Evolutionary conservation across 2,113 vertebrate species (phyloP).

Genomic region (Daboia siamensis): DNA sequence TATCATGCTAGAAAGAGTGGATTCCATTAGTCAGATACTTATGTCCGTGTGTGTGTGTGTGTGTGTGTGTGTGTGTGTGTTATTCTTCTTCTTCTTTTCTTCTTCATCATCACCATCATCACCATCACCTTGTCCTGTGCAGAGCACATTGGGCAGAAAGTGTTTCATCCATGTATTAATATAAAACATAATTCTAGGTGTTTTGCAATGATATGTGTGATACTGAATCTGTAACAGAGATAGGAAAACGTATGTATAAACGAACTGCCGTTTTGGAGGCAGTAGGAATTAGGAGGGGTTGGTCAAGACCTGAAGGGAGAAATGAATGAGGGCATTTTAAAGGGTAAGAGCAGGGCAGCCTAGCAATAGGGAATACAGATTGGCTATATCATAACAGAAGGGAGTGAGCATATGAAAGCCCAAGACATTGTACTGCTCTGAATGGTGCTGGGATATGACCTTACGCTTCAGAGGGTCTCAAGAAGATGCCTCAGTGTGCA

Average conservation of each 20-base stretch:
- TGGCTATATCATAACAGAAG: background rate
- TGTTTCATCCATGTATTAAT: background rate
- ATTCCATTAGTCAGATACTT: background rate
- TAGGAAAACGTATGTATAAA: background rate
- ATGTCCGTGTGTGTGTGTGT: accelerated
- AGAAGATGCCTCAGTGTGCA: background rate
- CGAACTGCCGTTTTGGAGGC: background rate
- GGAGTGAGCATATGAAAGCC: background rate
- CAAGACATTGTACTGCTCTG: background rate
- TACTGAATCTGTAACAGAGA: background rate
- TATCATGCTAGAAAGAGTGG: background rate
- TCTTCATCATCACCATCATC: too few relatives aligned
- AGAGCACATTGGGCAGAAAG: background rate
- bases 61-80: too few relatives aligned
- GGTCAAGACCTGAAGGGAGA: background rate
- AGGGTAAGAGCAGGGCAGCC: background rate
- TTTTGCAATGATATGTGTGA: background rate
- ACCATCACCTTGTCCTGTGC: background rate
- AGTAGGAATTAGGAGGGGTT: background rate
- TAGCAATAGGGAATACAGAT: background rate
- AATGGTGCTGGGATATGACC: background rate
- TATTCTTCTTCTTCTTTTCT: too few relatives aligned
- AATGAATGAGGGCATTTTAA: background rate
- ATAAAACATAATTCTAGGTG: background rate
- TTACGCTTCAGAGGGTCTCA: background rate